These are phyloP conservation scores for Alethe diademata DNA, from an alignment of 2,113 vertebrate genomes.

Conservation along the genomic window DNA sequence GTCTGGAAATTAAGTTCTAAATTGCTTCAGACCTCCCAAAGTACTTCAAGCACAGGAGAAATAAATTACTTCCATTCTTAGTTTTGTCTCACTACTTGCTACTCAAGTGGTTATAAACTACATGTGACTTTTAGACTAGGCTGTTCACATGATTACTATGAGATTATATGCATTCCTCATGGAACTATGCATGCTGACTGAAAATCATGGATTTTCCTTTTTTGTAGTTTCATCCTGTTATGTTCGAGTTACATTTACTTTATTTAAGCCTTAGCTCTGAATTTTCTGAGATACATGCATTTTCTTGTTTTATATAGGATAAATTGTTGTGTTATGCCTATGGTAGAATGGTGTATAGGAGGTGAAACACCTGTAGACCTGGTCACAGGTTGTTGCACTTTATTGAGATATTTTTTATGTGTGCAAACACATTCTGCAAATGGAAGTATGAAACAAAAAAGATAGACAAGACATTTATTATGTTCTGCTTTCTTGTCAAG, in stretches of 20 bases:
- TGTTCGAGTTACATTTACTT: neutral
- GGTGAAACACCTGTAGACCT: neutral
- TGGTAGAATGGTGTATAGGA: neutral
- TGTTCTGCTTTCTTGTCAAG: neutral
- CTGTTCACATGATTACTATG: neutral
- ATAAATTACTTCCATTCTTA: neutral
- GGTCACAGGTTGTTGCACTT: neutral
- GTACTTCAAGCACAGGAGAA: neutral
- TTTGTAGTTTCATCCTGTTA: neutral
- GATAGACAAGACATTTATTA: neutral
- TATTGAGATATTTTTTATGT: neutral
- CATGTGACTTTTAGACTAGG: neutral
- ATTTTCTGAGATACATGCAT: neutral
- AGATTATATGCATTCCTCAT: neutral
- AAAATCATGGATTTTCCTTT: neutral
- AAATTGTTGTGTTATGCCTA: neutral
- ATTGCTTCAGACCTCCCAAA: neutral
- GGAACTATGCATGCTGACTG: neutral
- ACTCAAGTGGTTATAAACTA: neutral
- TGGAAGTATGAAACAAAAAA: neutral
- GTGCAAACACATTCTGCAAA: neutral
- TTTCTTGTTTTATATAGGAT: neutral
- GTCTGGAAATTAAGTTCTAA: neutral
- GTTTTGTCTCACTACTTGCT: neutral
- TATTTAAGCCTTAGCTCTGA: neutral